Base-by-base conservation (phyloP, 2,888 invertebrate genomes). In the Laspeyria flexula region DNA sequence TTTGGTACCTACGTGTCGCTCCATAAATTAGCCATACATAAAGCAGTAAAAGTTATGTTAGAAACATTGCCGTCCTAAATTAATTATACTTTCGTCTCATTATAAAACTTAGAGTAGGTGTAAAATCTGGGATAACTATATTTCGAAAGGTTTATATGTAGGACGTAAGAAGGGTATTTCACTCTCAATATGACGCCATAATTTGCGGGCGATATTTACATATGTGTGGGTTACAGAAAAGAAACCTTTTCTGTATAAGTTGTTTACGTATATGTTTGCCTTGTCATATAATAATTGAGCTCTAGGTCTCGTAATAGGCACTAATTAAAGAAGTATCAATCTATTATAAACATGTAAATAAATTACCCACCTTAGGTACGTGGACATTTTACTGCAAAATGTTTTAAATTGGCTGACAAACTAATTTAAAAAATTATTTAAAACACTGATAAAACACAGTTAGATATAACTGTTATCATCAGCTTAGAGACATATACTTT, bases 1-100 rank as follows among this genome's bases (percentile, higher is more conserved):
- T 51, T 35, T 45, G 39, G 11, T 9, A 33, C 35, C n/a, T 39
- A 6, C 59, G 35, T 54, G 54, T 9, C 16, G 31, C 5, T 27
- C 15, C 53, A 53, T 48, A 53, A 48, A 43, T 43, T 48, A 18
- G 11, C 43, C 11, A 6, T 4, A 16, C 27, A 15, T 34, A 35
- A 21, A 15, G 11, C n/a, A 6, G 16, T 34, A 3, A 10, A 34
- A 11, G 18, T 27, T 13, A 34, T 34, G 18, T 18, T 16, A 4
- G 16, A 31, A 10, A 12, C 12, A 30, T 30, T 31, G 31, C 13
- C 6, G 31, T 13, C 13, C 13, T 9, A 13, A 15, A 31, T 31
- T 4, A n/a, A n/a, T n/a, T n/a, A n/a, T 31, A 31, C 13, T 31
- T 31, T 31, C 31, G 31, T 13, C 7, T 31, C 31, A 2, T 31